Conservation (phyloP, 2,888 invertebrate genomes). For the Pristionchus japonicus region DNA sequence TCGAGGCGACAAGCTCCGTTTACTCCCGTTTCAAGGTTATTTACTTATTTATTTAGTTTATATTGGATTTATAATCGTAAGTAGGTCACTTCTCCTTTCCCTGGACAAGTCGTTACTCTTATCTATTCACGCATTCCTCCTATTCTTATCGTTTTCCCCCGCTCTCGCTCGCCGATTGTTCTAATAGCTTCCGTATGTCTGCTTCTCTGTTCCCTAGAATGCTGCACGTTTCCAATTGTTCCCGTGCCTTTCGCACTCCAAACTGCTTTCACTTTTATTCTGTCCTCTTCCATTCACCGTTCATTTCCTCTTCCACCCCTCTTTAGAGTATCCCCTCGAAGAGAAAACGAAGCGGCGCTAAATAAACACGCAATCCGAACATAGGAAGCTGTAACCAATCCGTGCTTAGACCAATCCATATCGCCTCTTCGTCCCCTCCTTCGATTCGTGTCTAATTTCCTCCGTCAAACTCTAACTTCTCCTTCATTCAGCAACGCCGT, state of each 20-base stretch:
- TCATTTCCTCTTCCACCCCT: background rate
- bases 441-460: background rate
- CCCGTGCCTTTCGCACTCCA: background rate
- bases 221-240: conserved; percentile 28
- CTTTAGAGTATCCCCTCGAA: conserved; percentile 7
- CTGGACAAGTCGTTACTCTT: background rate
- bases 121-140: background rate
- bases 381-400: conserved; percentile 8
- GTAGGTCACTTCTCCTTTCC: background rate
- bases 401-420: conserved; percentile 5
- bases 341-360: conserved; percentile 31
- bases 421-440: background rate
- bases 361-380: conserved; percentile 16
- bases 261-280: background rate
- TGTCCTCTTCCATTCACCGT: background rate
- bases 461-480: background rate
- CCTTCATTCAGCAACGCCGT: background rate
- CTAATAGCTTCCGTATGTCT: conserved; percentile 35
- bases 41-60: background rate
- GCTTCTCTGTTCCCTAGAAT: background rate
- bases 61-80: background rate
- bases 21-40: conserved; percentile 11
- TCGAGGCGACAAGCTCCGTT: background rate
- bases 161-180: conserved; percentile 22
- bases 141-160: conserved; percentile 11